Conservation (phyloP, 2,797 vertebrate species). For the Euphonia xanthogaster region DNA sequence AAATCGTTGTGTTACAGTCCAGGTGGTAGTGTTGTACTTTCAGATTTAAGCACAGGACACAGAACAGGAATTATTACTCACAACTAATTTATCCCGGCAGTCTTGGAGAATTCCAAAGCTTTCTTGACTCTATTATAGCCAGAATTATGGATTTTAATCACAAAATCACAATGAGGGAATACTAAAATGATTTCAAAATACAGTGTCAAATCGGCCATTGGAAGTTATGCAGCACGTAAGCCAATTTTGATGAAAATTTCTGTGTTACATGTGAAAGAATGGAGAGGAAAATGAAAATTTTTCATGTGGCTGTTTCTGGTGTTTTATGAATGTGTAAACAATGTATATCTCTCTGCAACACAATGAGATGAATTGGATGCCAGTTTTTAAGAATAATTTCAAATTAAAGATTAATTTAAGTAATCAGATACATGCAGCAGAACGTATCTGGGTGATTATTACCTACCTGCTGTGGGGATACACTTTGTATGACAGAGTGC, state of each 20-base stretch:
- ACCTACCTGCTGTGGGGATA: neutral
- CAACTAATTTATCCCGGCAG: neutral
- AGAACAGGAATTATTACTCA: neutral
- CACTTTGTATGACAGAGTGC: neutral
- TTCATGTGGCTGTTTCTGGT: neutral
- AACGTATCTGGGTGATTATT: neutral
- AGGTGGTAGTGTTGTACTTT: slow-evolving; percentile 8
- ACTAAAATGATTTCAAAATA: neutral
- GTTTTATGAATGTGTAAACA: neutral
- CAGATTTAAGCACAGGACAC: neutral
- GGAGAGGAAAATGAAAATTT: neutral
- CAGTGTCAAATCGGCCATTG: neutral
- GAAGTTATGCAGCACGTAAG: neutral
- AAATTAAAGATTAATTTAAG: neutral
- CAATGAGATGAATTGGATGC: neutral
- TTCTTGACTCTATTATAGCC: neutral
- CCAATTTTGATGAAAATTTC: neutral
- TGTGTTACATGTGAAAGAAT: neutral
- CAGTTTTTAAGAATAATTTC: neutral
- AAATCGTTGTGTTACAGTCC: neutral
- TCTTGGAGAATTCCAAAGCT: neutral
- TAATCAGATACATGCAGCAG: neutral
- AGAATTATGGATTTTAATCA: neutral
- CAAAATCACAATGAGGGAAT: neutral
- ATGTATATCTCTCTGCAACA: neutral